Percentiles rank a stretch among this genome's conserved stretches.
These are phyloP conservation scores for Lasioglossum calceatum DNA, from an alignment of 2,888 invertebrate genomes.

Conservation along the genomic window DNA sequence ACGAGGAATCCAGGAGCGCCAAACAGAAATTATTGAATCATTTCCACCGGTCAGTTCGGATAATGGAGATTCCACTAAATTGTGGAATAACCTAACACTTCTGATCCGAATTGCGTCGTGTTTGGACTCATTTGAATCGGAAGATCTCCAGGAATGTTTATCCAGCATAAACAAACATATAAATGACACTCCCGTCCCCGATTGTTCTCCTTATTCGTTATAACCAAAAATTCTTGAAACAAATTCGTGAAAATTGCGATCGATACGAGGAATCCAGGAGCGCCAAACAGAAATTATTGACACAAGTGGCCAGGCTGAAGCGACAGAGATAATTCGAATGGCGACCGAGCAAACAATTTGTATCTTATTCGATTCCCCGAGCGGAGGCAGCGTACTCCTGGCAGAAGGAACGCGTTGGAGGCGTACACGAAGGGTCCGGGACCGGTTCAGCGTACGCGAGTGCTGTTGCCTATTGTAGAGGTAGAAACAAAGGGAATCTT, in stretches of 20 bases:
- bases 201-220: too few species aligned
- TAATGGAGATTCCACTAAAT: too few species aligned
- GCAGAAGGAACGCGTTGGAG: neutral
- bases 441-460: constrained; percentile 38
- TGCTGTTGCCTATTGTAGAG: constrained; percentile 25
- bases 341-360: neutral
- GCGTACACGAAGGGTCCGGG: constrained; percentile 8
- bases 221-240: too few species aligned
- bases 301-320: neutral
- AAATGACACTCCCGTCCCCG: too few species aligned
- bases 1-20: too few species aligned
- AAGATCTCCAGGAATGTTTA: too few species aligned
- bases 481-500: constrained; percentile 36
- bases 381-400: neutral
- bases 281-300: neutral
- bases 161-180: too few species aligned
- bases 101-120: too few species aligned
- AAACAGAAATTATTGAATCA: too few species aligned
- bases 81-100: too few species aligned
- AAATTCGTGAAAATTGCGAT: neutral
- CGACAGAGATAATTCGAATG: neutral
- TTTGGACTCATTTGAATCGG: too few species aligned
- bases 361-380: neutral
- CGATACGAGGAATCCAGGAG: neutral
- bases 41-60: too few species aligned